Conservation (phyloP, 1,140 invertebrate genomes). For the Leptopilina clavipes region DNA sequence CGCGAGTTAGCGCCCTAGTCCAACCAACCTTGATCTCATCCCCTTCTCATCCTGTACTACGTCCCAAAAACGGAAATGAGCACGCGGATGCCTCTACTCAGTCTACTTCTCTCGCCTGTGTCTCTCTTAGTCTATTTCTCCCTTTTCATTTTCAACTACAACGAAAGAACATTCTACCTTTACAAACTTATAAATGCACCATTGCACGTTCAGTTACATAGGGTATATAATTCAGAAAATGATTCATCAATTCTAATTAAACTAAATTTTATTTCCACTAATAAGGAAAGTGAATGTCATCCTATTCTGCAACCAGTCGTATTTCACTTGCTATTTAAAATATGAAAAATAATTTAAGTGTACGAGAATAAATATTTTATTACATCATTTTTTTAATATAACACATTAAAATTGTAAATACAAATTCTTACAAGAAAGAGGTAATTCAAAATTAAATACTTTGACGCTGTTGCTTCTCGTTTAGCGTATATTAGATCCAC, state of each 20-base stretch:
- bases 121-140: conserved; percentile 53
- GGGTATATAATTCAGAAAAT: conserved; percentile 57
- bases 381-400: too few species aligned
- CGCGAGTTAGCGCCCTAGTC: conserved; percentile 72
- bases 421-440: too few species aligned
- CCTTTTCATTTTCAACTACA: conserved; percentile 50
- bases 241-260: conserved; percentile 60
- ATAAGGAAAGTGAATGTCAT: too few species aligned
- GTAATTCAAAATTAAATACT: too few species aligned
- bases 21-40: conserved; percentile 44
- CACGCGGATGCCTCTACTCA: conserved; percentile 72
- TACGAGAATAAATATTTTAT: too few species aligned
- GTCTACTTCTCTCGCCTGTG: conserved; percentile 54
- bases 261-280: background rate
- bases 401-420: too few species aligned
- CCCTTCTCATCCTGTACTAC: conserved; percentile 60
- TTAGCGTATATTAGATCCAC: too few species aligned
- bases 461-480: too few species aligned
- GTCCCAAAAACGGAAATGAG: conserved; percentile 73
- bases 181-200: conserved; percentile 46
- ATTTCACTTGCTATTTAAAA: too few species aligned
- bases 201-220: conserved; percentile 34
- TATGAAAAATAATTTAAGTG: too few species aligned
- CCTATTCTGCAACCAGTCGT: too few species aligned
- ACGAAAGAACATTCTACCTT: conserved; percentile 47